Percentiles rank a stretch among this genome's conserved stretches.
These are phyloP conservation scores for Choloepus didactylus DNA, from an alignment of 2,797 vertebrate species.

Conservation along the genomic window DNA sequence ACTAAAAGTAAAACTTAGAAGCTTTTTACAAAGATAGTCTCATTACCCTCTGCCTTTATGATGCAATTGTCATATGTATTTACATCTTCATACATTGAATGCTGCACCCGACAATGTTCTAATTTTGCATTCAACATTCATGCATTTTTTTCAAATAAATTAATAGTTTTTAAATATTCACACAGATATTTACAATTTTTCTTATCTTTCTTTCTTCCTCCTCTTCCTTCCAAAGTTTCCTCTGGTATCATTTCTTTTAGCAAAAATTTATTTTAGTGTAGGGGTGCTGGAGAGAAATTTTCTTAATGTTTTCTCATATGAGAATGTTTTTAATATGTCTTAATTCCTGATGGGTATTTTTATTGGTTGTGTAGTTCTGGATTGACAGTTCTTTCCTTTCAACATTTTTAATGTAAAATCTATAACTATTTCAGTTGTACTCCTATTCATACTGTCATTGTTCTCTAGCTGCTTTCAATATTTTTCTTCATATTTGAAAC, in stretches of 20 bases:
- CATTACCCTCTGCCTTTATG: not conserved
- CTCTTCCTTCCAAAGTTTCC: not conserved
- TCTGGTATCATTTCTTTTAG: not conserved
- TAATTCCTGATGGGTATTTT: not conserved
- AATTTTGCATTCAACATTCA: not conserved
- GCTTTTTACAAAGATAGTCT: not conserved
- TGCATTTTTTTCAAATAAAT: not conserved
- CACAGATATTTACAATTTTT: not conserved
- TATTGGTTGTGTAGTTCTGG: not conserved
- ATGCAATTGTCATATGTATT: not conserved
- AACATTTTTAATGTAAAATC: not conserved
- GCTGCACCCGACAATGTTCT: not conserved
- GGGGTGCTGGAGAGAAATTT: not conserved
- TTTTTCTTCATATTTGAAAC: no score
- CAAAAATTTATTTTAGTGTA: not conserved
- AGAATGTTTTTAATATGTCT: not conserved
- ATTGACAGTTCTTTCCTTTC: not conserved
- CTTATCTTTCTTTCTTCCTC: not conserved
- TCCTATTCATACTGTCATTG: no score
- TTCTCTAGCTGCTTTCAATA: no score
- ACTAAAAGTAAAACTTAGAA: not conserved
- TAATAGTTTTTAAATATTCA: not conserved
- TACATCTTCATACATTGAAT: not conserved
- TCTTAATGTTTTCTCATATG: not conserved
- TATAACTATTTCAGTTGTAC: not conserved